A percentile compares a stretch with the other conserved stretches of the same genome.
Conservation (phyloP, 1,140 invertebrate species). For the Papilio polyxenes region DNA sequence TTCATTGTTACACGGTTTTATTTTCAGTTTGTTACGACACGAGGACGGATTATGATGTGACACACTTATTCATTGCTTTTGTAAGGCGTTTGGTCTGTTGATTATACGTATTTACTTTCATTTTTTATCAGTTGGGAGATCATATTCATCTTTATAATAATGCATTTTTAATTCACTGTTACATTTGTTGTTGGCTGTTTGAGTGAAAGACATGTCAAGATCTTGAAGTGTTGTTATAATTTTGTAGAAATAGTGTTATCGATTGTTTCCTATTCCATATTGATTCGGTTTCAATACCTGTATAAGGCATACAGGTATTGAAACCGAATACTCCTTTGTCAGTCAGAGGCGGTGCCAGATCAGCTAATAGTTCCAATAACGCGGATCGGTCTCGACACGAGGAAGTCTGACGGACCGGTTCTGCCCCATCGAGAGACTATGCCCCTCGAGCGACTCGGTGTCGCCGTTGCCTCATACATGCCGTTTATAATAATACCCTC, state of each 20-base stretch:
- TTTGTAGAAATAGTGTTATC: not conserved
- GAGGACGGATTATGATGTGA: slow-evolving; percentile 28
- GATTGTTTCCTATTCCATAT: not conserved
- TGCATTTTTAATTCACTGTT: not conserved
- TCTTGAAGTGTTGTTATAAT: slow-evolving; percentile 17
- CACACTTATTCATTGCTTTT: slow-evolving; percentile 20
- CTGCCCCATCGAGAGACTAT: slow-evolving; percentile 50
- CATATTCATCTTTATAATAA: slow-evolving; percentile 7
- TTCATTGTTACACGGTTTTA: slow-evolving; percentile 29
- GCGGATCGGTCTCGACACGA: slow-evolving; percentile 62
- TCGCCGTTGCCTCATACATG: slow-evolving; percentile 62
- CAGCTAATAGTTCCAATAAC: slow-evolving; percentile 60
- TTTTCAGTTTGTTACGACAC: slow-evolving; percentile 36
- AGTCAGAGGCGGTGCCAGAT: slow-evolving; percentile 42
- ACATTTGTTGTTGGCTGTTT: not conserved
- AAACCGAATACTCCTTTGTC: slow-evolving; percentile 19
- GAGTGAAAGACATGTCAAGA: not conserved
- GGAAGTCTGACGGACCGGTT: slow-evolving; percentile 65
- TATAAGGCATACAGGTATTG: not conserved
- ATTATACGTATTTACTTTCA: slow-evolving; percentile 24
- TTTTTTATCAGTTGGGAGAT: slow-evolving; percentile 23
- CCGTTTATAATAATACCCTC: slow-evolving; percentile 66
- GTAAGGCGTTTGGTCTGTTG: slow-evolving; percentile 17
- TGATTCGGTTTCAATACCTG: too few relatives aligned
- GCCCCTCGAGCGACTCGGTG: slow-evolving; percentile 55